Evolutionary conservation across 1,140 invertebrate genomes (phyloP), one percentile per base, ranked within the genome.

Genomic region (Gonioctena quinquepunctata): DNA sequence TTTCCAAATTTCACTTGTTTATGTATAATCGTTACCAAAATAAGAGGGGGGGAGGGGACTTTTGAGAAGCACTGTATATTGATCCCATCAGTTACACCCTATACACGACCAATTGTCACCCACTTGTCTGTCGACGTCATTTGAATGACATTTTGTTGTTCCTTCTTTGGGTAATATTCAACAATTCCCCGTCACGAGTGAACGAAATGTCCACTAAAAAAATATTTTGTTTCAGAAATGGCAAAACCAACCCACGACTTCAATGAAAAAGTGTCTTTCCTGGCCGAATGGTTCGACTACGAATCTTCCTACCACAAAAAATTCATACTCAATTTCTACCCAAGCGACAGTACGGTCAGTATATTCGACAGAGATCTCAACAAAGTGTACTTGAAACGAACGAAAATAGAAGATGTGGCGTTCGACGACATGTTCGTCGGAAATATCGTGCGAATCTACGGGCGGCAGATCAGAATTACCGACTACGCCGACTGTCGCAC

Each of bases 201-300:
- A n/a, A n/a, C n/a, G n/a, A n/a, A n/a, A n/a, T n/a, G n/a, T n/a
- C n/a, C n/a, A n/a, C n/a, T n/a, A n/a, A n/a, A n/a, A 42, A 42
- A n/a, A n/a, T 4, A 42, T 60, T 60, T 48, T 22, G 23, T 62
- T 62, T 18, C 60, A 62, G 60, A 18, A 21, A 62, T 61, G 48
- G 27, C 66, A 7, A 63, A 54, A 61, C 66, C 57, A 42, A 69
- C 79, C 19, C 80, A 70, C 61, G 80, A 82, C 60, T 83, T 80
- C 73, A 79, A 66, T 23, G 79, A 81, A 33, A 80, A 78, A 62
- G 68, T 83, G 6, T 68, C 68, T 7, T 82, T 83, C 64, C 25
- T 76, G 6, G 88, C 87, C 11, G 90, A 93, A 82, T 93, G 91
- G 91, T 91, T 88, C 79, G 92, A 93, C 76, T 85, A 87, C 68